Base-by-base conservation (phyloP, 2,888 invertebrate genomes). In the Leptarthrus brevirostris region DNA sequence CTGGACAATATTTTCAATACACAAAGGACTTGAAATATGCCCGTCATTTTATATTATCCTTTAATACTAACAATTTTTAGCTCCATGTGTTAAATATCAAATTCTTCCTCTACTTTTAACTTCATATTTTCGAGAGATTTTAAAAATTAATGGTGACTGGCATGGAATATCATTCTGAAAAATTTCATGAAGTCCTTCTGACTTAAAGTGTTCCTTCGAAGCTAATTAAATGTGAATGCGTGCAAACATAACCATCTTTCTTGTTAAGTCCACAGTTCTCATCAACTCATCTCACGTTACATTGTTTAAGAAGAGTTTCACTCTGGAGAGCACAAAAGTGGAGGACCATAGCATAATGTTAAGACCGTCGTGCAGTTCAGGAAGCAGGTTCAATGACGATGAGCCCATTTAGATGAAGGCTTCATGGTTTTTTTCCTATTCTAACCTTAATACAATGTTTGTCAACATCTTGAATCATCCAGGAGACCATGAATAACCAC, bases 381-480 rank as follows among this genome's bases (percentile, higher is more conserved):
- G 69, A 69, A 69, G 69, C 52, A 18, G 52, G 8, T 52, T 52
- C 49, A 69, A 52, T 30, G 69, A 34, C 20, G 69, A 69, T 69
- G 69, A 69, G 69, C 18, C 69, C 22, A 64, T 64, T 69, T 52
- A 69, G 52, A 52, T 30, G 30, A 16, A 69, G 52, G 34, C 44
- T 52, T 18, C 30, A 69, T 49, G n/a, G 18, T 18, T 44, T 52
- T 69, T 52, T 34, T 52, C 52, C 69, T 69, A 69, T 52, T 69
- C 52, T 69, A 52, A 69, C 52, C 52, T 34, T 64, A 69, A 52
- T 52, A 30, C 34, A 69, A 69, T 69, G 69, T 69, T 69, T 69
- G 69, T 52, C 52, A 69, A 69, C 69, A 52, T 69, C 69, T 52
- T 69, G 52, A 69, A 69, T 69, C 49, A 52, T 47, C 52, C 69